Evolutionary conservation across 2,888 invertebrate genomes (phyloP).

Genomic region (Strigamia transsilvanica): DNA sequence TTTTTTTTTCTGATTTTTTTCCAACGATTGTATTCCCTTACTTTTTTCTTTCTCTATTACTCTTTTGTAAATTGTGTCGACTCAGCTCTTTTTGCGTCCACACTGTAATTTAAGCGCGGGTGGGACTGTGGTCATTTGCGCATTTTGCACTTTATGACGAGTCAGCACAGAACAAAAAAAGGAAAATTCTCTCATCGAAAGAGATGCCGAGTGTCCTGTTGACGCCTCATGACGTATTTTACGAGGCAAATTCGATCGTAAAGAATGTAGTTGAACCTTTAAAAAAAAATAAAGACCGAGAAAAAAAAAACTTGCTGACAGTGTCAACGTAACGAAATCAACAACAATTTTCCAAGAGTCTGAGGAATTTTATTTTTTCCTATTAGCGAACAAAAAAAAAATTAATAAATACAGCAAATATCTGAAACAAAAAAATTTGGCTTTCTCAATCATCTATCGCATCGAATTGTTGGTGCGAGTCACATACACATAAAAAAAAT

Average conservation of each 20-base stretch:
- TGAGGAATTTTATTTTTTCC: neutral
- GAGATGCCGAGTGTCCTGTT: slow-evolving; percentile 44
- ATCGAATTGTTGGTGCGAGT: slow-evolving; percentile 15
- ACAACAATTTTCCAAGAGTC: slow-evolving; percentile 7
- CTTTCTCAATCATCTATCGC: slow-evolving; percentile 15
- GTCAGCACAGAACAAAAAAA: slow-evolving; percentile 36
- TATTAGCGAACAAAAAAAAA: neutral
- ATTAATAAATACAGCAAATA: slow-evolving; percentile 10
- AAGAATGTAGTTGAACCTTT: slow-evolving; percentile 16
- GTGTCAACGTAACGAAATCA: slow-evolving; percentile 24
- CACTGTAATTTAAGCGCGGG: slow-evolving; percentile 44
- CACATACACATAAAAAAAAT: neutral
- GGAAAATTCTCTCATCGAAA: slow-evolving; percentile 8
- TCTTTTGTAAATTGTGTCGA: slow-evolving; percentile 42
- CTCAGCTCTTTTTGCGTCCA: slow-evolving; percentile 41
- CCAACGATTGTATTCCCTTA: neutral
- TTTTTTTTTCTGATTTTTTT: neutral
- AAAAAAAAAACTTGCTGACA: slow-evolving; percentile 27
- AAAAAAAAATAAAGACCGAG: slow-evolving; percentile 9
- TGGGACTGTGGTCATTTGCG: slow-evolving; percentile 42
- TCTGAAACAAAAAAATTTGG: neutral
- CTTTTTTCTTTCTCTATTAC: slow-evolving; percentile 21
- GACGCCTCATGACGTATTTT: slow-evolving; percentile 42
- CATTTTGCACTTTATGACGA: slow-evolving; percentile 44
- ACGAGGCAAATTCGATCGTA: slow-evolving; percentile 42